Evolutionary conservation across 2,113 vertebrate species (phyloP), one percentile per base, ranked within the genome.

Genomic region (Rynchops niger): DNA sequence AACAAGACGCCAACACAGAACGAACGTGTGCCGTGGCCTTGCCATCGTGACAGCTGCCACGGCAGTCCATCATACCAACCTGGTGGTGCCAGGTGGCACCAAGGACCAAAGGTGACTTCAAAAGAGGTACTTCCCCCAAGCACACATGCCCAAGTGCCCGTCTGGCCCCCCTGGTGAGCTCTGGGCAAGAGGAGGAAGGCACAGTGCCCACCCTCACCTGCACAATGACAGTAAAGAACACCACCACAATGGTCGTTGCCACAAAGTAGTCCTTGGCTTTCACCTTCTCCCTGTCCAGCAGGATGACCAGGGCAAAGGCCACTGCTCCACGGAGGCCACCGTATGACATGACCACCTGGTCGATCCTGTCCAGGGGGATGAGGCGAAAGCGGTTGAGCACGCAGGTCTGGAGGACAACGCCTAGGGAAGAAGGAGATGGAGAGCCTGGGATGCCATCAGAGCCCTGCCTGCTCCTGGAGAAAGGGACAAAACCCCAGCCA

Each of bases 331-430:
- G 98, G 91, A 99, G 98, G 95, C 99, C 99, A 11, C 99, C 99
- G 4, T 99, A 99, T 2, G 99, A 99, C 99, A 99, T 99, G 98
- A 99, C 99, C 97, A 99, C 99, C 97, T 99, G 99, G 97, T 99
- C 99, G 2, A 99, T 99, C 98, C 98, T 99, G 96, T 99, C 99
- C 98, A 99, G 91, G 19, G 99, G 99, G 86, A 99, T 99, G 72
- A 99, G 98, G 67, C 99, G 98, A 96, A 99, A 99, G 85, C 98
- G 99, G 97, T 99, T 99, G 93, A 99, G 98, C 59, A 99, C 97
- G 61, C 98, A 99, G 5, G 99, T 99, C 98, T 99, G 99, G 76
- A 99, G 98, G 34, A 99, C 95, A 90, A 99, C 99, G 71, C 99
- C 99, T 99, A 92, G 22, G 97, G 90, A 84, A 90, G 74, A 76